Base-by-base conservation (phyloP, 2,888 invertebrate species). In the Rugalucina vietnamica region DNA sequence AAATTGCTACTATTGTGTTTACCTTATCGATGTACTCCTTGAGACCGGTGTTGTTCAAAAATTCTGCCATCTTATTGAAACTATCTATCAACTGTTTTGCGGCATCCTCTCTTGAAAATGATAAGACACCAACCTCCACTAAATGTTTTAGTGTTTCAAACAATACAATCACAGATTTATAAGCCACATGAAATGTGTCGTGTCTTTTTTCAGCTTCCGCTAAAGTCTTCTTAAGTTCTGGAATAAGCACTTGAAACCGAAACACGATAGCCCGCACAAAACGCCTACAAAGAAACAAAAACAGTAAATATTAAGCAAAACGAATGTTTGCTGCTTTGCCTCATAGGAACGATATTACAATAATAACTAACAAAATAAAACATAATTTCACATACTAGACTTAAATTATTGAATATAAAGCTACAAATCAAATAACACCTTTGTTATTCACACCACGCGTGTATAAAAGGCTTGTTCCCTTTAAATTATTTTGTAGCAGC, bases 11-110 rank as follows among this genome's bases (percentile, higher is more conserved):
- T n/a, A n/a, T n/a, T n/a, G n/a, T n/a, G 69, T 71, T 29, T 78
- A 87, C 87, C 74, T 87, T 87, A n/a, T 82, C 76, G 71, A 65
- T 82, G 73, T 85, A 87, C 37, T 72, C 37, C 12, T 76, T 57
- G 3, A 87, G 65, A 8, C 76, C 36, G 8, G 50, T 70, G 54
- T 87, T 85, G 21, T 73, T 32, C 14, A 87, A 43, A 65, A 73
- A 85, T n/a, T 71, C 74, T 0, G 54, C 65, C 29, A 87, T 50
- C 43, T 83, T 81, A 12, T 60, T n/a, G 36, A 87, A 70, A 14
- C 75, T 75, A 1, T 77, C 76, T 14, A 34, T 49, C 2, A 87
- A 18, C 27, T 81, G 82, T 27, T 49, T 21, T 4, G 43, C 73
- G 3, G 73, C 60, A 10, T 72, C 82, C 1, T 76, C 75, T 60